phyloP scores from a whole-genome alignment of 2,888 invertebrate genomes.

The Lasioglossum morio region DNA sequence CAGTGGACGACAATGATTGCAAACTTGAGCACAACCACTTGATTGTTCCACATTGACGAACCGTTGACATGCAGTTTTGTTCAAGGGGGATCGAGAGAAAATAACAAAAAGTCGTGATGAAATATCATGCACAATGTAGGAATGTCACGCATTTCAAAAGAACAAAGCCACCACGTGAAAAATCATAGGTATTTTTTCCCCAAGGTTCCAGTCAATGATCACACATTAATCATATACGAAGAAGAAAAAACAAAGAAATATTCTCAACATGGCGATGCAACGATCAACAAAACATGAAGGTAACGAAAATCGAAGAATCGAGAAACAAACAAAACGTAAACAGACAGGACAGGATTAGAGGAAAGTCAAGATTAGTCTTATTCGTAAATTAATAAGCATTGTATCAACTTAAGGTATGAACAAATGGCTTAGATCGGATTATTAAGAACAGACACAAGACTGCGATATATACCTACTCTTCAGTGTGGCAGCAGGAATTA shows the following conservation, averaged over 20 bases:
- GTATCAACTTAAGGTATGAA: conserved; percentile 53
- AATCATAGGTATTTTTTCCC: background rate
- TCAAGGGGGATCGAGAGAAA: background rate
- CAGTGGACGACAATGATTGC: conserved; percentile 84
- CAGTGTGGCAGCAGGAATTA: conserved; percentile 79
- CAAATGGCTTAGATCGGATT: conserved; percentile 22
- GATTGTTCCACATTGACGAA: background rate
- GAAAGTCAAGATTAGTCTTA: conserved; percentile 71
- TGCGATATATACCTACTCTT: conserved; percentile 64
- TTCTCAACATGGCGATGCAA: conserved; percentile 39
- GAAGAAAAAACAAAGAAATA: conserved; percentile 23
- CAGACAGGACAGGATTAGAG: conserved; percentile 70
- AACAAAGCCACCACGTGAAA: conserved; percentile 23
- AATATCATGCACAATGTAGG: conserved; percentile 21
- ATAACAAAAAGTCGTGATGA: background rate
- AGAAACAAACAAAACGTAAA: conserved; percentile 64
- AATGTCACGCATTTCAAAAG: conserved; percentile 3
- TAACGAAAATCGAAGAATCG: conserved; percentile 42
- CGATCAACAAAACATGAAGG: conserved; percentile 35
- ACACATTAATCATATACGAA: background rate
- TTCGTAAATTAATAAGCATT: conserved; percentile 68
- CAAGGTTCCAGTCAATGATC: conserved; percentile 13
- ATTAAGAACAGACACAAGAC: conserved; percentile 50
- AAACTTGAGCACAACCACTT: conserved; percentile 85
- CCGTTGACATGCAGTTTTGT: conserved; percentile 32